phyloP scores from a whole-genome alignment of 2,113 vertebrate species.

The Apodemus sylvaticus region DNA sequence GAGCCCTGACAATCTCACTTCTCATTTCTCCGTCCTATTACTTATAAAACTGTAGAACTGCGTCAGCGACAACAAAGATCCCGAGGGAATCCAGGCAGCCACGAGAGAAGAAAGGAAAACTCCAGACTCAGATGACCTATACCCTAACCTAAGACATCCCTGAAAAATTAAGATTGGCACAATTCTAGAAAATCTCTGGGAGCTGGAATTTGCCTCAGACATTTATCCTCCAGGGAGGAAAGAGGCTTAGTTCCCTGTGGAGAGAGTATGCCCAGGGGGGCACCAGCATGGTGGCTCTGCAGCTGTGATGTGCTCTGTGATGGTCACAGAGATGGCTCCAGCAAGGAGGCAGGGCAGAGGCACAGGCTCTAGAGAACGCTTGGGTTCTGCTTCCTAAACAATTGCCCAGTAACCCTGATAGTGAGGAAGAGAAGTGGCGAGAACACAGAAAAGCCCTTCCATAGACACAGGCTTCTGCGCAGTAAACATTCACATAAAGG shows the following conservation, averaged over 20 bases:
- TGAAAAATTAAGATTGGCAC: constrained; percentile 56
- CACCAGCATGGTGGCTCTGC: neutral
- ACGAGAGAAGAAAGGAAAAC: constrained; percentile 42
- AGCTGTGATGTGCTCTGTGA: neutral
- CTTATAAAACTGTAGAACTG: constrained; percentile 58
- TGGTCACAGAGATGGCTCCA: neutral
- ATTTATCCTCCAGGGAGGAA: neutral
- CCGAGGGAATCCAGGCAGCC: constrained; percentile 25
- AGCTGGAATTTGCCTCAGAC: constrained; percentile 16
- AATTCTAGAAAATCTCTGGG: constrained; percentile 21
- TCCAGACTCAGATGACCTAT: constrained; percentile 43
- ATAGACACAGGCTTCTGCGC: neutral
- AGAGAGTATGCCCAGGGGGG: neutral
- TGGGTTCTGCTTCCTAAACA: neutral
- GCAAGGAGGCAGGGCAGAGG: neutral
- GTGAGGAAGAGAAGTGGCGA: neutral
- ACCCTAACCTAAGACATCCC: constrained; percentile 46
- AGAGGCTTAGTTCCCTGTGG: neutral
- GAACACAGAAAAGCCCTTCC: neutral
- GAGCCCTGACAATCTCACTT: constrained; percentile 50
- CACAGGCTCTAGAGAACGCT: neutral
- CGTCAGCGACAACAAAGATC: constrained; percentile 23
- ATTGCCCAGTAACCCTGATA: neutral
- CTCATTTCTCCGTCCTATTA: constrained; percentile 64
- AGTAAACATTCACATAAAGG: neutral